Evolutionary conservation across 2,113 vertebrate species (phyloP).

Genomic region (Formicarius rufipectus): DNA sequence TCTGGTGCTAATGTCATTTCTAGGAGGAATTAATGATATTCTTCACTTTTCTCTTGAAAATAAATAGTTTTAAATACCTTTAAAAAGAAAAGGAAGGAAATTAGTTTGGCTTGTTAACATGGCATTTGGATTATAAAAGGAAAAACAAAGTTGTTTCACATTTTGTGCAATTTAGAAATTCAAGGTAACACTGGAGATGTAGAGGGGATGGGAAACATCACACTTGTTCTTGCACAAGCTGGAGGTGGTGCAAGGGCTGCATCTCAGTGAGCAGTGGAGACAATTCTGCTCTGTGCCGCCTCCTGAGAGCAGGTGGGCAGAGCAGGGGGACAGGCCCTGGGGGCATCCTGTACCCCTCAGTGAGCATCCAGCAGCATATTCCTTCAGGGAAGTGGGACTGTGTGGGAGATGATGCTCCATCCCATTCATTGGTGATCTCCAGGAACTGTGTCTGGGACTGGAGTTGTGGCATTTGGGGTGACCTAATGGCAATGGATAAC

Average conservation of each 20-base stretch:
- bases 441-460: not conserved
- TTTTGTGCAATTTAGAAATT: not conserved
- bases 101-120: not conserved
- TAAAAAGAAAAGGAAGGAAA: slow-evolving; percentile 44
- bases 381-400: too few species aligned
- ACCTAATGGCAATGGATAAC: not conserved
- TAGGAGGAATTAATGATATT: slow-evolving; percentile 40
- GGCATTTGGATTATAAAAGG: not conserved
- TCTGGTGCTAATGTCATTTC: not conserved
- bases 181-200: not conserved
- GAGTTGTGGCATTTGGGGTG: not conserved
- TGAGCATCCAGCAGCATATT: not conserved
- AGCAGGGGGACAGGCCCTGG: not conserved
- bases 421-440: accelerated
- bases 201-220: not conserved
- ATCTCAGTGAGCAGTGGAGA: not conserved
- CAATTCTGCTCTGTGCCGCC: not conserved
- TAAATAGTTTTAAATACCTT: slow-evolving; percentile 40
- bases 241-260: not conserved
- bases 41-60: slow-evolving; percentile 12
- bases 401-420: not conserved
- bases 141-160: slow-evolving; percentile 2
- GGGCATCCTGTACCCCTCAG: not conserved
- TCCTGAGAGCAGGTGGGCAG: not conserved
- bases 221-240: accelerated